Percentiles rank a stretch among this genome's conserved stretches.
Conservation (phyloP, 2,888 invertebrate species). For the Ectemnius cavifrons region DNA sequence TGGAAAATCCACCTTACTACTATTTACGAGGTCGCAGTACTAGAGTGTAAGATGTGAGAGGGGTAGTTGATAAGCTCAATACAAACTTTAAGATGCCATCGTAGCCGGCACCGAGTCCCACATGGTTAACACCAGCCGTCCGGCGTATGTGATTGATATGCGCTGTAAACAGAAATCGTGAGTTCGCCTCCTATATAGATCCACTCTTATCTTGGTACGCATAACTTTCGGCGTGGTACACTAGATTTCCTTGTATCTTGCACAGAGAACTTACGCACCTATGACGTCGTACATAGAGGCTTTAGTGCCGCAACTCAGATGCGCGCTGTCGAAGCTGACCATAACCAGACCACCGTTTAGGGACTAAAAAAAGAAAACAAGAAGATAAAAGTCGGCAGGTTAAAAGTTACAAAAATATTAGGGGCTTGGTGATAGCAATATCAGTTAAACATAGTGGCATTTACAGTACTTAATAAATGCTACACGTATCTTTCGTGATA, state of each 20-base stretch:
- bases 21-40: too few species aligned
- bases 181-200: slow-evolving; percentile 2
- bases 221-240: slow-evolving; percentile 9
- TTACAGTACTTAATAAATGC: too few species aligned
- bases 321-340: slow-evolving; percentile 83
- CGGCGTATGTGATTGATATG: slow-evolving; percentile 84
- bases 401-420: background rate
- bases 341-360: slow-evolving; percentile 83
- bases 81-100: slow-evolving; percentile 80
- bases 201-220: slow-evolving; percentile 10
- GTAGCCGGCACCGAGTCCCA: slow-evolving; percentile 83
- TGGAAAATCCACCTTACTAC: too few species aligned
- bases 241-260: slow-evolving; percentile 10
- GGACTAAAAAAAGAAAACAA: slow-evolving; percentile 76
- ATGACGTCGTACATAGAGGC: slow-evolving; percentile 82
- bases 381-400: slow-evolving; percentile 16
- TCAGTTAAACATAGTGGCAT: too few species aligned
- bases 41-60: too few species aligned
- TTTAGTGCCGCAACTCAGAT: slow-evolving; percentile 81
- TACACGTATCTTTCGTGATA: too few species aligned
- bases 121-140: slow-evolving; percentile 83
- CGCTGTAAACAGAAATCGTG: slow-evolving; percentile 70
- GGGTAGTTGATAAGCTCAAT: background rate
- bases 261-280: slow-evolving; percentile 75
- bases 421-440: background rate